phyloP scores from a whole-genome alignment of 2,113 vertebrate species.

The Acrocephalus arundinaceus region DNA sequence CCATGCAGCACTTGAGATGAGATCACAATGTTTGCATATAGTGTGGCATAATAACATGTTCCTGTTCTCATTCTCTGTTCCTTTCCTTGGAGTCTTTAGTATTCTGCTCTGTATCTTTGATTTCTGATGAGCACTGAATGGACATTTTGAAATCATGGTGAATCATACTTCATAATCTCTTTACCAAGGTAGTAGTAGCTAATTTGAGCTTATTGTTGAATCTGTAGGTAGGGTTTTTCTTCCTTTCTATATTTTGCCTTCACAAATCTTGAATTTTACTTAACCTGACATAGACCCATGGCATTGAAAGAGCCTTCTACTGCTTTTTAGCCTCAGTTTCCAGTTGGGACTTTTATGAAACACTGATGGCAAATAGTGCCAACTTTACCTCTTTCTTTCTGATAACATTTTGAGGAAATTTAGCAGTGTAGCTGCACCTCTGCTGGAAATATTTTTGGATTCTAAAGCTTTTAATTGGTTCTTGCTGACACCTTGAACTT shows the following conservation, averaged over 20 bases:
- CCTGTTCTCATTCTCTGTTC: not conserved
- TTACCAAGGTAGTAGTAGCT: not conserved
- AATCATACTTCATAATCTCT: not conserved
- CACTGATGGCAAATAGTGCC: not conserved
- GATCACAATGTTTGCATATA: not conserved
- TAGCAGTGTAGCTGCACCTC: not conserved
- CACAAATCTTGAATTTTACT: not conserved
- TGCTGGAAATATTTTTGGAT: not conserved
- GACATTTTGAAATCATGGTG: not conserved
- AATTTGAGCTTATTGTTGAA: not conserved
- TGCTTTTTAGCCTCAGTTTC: not conserved
- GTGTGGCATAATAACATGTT: not conserved
- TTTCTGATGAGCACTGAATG: not conserved
- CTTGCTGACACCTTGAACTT: not conserved
- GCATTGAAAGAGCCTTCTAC: not conserved
- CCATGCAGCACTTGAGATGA: not conserved
- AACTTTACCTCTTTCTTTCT: not conserved
- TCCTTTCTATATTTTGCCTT: not conserved
- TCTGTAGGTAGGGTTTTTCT: not conserved
- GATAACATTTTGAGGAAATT: rapidly evolving
- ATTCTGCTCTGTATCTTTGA: not conserved
- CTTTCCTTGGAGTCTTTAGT: not conserved
- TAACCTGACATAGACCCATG: rapidly evolving
- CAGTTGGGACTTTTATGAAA: not conserved
- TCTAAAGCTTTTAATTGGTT: not conserved